These are phyloP conservation scores for Chelidonichthys spinosus DNA, from an alignment of 2,797 vertebrate species.

Conservation along the genomic window DNA sequence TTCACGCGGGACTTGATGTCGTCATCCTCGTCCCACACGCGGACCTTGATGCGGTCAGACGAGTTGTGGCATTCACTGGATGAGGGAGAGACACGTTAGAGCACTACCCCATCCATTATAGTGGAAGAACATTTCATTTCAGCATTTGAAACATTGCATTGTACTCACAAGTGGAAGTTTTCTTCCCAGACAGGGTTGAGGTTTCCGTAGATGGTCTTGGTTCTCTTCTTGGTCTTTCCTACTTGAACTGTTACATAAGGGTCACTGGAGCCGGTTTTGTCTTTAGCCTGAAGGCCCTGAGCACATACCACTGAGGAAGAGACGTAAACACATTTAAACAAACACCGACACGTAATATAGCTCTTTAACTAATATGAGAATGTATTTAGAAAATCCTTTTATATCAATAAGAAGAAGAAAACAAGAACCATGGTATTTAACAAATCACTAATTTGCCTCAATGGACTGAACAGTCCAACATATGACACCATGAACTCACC, in stretches of 20 bases:
- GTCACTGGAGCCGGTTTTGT: constrained; percentile 97
- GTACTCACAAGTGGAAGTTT: constrained; percentile 97
- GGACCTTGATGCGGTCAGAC: constrained; percentile 97
- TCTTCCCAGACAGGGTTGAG: constrained; percentile 98
- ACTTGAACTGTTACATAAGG: constrained; percentile 98
- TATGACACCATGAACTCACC: constrained; percentile 75
- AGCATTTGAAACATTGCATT: not conserved
- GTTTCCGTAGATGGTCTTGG: constrained; percentile 98
- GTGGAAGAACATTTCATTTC: not conserved
- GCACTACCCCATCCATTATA: not conserved
- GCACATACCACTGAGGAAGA: constrained; percentile 90
- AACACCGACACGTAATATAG: not conserved
- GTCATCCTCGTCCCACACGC: constrained; percentile 97
- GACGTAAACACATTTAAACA: constrained; percentile 5
- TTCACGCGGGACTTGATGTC: constrained; percentile 98
- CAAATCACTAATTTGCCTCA: not conserved
- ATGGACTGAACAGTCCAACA: not conserved
- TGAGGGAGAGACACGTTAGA: constrained; percentile 28
- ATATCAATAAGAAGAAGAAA: not conserved
- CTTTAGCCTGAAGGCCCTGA: constrained; percentile 97
- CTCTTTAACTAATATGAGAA: not conserved
- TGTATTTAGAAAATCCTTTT: not conserved
- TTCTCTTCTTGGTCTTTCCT: constrained; percentile 98
- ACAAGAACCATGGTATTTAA: not conserved
- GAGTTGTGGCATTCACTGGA: constrained; percentile 97